Base-by-base conservation (phyloP, 2,113 vertebrate genomes). In the Zapus hudsonius region DNA sequence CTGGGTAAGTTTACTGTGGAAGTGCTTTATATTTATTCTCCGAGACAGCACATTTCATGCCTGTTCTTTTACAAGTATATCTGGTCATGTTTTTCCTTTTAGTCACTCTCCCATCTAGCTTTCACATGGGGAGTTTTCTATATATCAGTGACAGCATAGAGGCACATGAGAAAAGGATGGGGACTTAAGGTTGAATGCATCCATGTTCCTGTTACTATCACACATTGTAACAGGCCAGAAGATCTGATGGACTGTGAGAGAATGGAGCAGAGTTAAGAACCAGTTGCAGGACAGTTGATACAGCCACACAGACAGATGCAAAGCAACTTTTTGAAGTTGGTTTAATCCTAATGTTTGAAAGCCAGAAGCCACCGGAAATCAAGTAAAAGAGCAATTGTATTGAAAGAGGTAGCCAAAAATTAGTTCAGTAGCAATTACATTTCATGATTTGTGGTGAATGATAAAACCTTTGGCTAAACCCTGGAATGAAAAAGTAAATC, bases 71-170 rank as follows among this genome's bases (percentile, higher is more conserved):
- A 38, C 36, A 22, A 47, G 1, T 42, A 13, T 69, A 2, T 74
- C 19, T 88, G 19, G 42, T 38, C 47, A 11, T 66, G 22, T 67
- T 73, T 93, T n/a, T 76, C 44, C 29, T 84, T 88, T 87, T 12
- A 10, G 93, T 87, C 29, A 72, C 90, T 63, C 25, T 47, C 87
- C 3, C 59, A 55, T 57, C 22, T 57, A 72, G 0, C 40, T 61
- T 90, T 31, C 38, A 79, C 78, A 66, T 87, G 25, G 80, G 42
- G 7, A 42, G n/a, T 82, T 59, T 90, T 89, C 69, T 95, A 89
- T 92, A 72, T n/a, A 64, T 89, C 47, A 91, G 11, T 85, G 25
- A 27, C 55, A 76, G 25, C 7, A 61, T 67, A 33, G n/a, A 33
- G 27, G 17, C 52, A 63, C 44, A 36, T 61, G 22, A 75, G 89